Evolutionary conservation across 2,113 vertebrate genomes (phyloP).

Genomic region (Redunca redunca): DNA sequence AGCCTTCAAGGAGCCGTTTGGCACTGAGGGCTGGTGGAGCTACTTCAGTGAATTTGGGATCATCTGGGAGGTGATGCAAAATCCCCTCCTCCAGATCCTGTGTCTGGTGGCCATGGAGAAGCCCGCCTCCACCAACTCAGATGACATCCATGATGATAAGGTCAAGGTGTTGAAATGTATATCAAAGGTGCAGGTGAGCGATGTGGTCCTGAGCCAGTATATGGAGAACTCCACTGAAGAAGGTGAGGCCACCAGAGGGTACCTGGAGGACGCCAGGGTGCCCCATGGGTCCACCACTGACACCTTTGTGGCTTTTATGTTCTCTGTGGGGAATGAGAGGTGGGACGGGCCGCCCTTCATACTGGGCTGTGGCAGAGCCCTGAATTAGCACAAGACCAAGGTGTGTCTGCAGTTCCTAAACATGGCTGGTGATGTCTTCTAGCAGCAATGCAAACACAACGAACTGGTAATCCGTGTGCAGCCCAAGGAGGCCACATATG

Average conservation of each 20-base stretch:
- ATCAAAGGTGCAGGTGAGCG: constrained; percentile 74
- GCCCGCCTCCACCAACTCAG: not conserved
- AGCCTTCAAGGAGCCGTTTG: constrained; percentile 94
- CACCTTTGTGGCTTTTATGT: constrained; percentile 86
- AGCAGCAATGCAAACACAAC: constrained; percentile 85
- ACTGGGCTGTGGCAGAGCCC: constrained; percentile 91
- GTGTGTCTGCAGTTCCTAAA: constrained; percentile 92
- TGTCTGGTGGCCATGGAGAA: not conserved
- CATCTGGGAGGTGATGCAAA: constrained; percentile 78
- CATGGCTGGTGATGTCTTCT: constrained; percentile 91
- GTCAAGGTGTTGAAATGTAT: constrained; percentile 90
- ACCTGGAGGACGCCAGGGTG: constrained; percentile 89
- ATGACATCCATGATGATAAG: not conserved
- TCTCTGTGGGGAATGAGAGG: constrained; percentile 90
- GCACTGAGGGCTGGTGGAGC: constrained; percentile 90
- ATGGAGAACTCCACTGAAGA: constrained; percentile 85
- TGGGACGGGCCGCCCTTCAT: constrained; percentile 94
- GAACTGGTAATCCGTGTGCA: constrained; percentile 92
- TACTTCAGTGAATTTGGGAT: constrained; percentile 96
- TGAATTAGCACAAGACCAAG: constrained; percentile 93
- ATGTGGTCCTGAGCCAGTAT: constrained; percentile 91
- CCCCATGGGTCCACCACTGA: constrained; percentile 87
- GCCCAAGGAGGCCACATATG: constrained; percentile 92
- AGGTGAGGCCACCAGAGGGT: constrained; percentile 86
- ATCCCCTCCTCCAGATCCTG: not conserved